phyloP scores from a whole-genome alignment of 2,888 invertebrate species.

The Metallyticus violacea region DNA sequence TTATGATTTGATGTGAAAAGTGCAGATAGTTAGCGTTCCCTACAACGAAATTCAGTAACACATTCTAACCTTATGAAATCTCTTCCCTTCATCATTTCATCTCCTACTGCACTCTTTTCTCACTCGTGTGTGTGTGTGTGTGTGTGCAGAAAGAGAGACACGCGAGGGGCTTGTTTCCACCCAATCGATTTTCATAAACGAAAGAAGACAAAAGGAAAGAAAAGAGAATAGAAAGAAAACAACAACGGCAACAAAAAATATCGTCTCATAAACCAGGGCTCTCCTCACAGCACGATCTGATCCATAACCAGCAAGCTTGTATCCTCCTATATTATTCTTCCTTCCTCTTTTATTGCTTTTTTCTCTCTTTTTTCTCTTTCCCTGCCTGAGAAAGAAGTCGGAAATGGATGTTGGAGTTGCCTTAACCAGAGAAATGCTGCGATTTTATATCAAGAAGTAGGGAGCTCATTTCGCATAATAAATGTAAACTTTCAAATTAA shows the following conservation, averaged over 20 bases:
- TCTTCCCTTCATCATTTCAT: not conserved
- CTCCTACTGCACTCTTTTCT: not conserved
- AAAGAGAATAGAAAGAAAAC: not conserved
- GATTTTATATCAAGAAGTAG: not conserved
- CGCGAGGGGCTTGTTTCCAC: not conserved
- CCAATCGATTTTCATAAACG: conserved; percentile 12
- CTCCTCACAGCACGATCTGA: not conserved
- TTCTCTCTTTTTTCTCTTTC: not conserved
- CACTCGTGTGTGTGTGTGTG: not conserved
- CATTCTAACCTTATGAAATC: not conserved
- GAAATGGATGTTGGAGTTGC: not conserved
- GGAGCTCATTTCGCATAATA: not conserved
- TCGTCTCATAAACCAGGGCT: not conserved
- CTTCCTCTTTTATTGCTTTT: not conserved
- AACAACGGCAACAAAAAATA: not conserved
- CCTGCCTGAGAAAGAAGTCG: not conserved
- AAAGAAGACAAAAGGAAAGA: not conserved
- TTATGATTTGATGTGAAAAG: not conserved
- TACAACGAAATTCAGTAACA: not conserved
- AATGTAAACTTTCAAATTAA: not conserved
- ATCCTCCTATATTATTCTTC: not conserved
- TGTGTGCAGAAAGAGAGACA: not conserved
- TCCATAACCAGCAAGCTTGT: not conserved
- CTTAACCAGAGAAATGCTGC: not conserved
- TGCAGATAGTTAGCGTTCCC: not conserved